Conservation (phyloP, 2,113 vertebrate genomes). For the Hippocampus mohnikei region DNA sequence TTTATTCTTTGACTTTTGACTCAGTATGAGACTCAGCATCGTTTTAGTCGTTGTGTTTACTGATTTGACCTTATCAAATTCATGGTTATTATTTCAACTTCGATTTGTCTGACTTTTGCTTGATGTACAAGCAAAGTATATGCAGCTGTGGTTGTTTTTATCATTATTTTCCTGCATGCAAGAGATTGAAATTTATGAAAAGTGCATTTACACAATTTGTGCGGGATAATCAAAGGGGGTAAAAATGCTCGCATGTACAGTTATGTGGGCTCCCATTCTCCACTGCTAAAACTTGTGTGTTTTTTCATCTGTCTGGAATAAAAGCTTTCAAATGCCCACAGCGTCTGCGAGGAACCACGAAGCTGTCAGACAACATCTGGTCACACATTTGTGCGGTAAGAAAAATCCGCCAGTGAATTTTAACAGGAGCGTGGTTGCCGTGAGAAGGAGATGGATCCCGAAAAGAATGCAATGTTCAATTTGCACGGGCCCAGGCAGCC, state of each 20-base stretch:
- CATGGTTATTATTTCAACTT: too few species aligned
- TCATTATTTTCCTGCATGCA: too few species aligned
- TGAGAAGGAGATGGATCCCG: conserved; percentile 8
- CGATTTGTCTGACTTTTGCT: too few species aligned
- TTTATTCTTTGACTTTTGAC: too few species aligned
- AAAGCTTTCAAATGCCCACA: conserved; percentile 21
- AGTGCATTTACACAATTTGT: too few species aligned
- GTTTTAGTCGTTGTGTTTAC: too few species aligned
- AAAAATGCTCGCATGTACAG: neutral
- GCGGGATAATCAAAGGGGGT: neutral
- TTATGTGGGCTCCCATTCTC: neutral
- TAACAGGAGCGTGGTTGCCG: conserved; percentile 19
- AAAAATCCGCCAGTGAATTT: conserved; percentile 18
- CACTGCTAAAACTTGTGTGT: neutral
- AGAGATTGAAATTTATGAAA: too few species aligned
- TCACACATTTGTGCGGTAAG: conserved; percentile 18
- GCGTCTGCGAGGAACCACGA: conserved; percentile 12
- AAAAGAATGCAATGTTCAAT: conserved; percentile 36
- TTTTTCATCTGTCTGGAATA: conserved; percentile 1
- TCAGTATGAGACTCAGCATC: too few species aligned
- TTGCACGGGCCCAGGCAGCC: conserved; percentile 36
- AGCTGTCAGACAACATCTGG: conserved; percentile 15
- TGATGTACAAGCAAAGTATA: too few species aligned
- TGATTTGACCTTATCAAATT: too few species aligned
- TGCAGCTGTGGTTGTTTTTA: too few species aligned